Percentiles rank a stretch among this genome's conserved stretches.
Evolutionary conservation across 2,888 invertebrate species (phyloP).

Genomic region (Blera fallax): DNA sequence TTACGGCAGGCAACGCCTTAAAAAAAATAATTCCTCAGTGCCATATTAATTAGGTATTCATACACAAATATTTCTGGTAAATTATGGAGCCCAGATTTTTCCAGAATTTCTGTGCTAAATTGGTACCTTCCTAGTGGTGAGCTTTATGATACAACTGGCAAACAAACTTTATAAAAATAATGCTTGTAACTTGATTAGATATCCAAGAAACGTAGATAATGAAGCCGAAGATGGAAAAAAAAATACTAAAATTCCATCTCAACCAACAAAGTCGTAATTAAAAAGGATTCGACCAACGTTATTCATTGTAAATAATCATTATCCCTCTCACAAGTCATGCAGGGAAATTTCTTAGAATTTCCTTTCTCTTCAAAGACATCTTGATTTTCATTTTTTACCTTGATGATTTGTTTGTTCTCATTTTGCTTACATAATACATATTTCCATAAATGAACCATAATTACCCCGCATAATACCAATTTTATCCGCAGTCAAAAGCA

Average conservation of each 20-base stretch:
- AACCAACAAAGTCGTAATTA: not conserved
- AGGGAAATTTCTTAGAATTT: not conserved
- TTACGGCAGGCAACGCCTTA: not conserved
- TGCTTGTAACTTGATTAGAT: too few species aligned
- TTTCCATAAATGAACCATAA: conserved; percentile 16
- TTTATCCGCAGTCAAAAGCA: not conserved
- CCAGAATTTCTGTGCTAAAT: too few species aligned
- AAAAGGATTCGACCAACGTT: not conserved
- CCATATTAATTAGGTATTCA: not conserved
- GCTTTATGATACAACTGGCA: too few species aligned
- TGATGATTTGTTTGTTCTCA: not conserved
- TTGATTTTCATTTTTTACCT: not conserved
- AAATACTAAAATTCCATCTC: not conserved
- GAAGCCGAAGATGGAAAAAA: too few species aligned
- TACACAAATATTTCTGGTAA: not conserved
- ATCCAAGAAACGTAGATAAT: too few species aligned
- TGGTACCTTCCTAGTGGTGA: too few species aligned
- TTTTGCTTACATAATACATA: not conserved
- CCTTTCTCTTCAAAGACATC: not conserved
- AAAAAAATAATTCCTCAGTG: not conserved
- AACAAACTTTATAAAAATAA: too few species aligned
- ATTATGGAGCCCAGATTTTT: too few species aligned
- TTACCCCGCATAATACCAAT: not conserved
- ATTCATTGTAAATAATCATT: not conserved
- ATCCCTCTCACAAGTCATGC: not conserved